Percentiles rank a stretch among this genome's conserved stretches.
phyloP scores from a whole-genome alignment of 2,113 vertebrate species.

The Myiagra hebetior region DNA sequence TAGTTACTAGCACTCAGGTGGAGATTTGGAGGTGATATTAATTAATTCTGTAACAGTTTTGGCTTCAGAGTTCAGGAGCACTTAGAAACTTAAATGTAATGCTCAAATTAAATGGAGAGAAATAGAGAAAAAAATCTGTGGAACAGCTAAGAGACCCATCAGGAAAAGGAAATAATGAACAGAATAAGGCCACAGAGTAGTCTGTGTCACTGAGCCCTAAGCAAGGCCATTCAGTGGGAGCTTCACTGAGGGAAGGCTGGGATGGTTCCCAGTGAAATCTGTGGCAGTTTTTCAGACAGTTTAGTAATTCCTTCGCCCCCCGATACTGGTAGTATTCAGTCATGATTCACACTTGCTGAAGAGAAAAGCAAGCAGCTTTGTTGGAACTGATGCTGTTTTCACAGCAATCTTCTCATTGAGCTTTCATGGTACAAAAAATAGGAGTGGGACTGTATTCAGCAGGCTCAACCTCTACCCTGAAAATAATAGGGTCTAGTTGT shows the following conservation, averaged over 20 bases:
- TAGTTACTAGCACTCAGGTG: not conserved
- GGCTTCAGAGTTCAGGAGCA: not conserved
- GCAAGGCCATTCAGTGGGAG: not conserved
- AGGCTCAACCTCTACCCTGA: not conserved
- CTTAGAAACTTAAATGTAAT: not conserved
- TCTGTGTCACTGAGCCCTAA: not conserved
- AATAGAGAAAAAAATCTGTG: not conserved
- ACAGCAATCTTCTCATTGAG: not conserved
- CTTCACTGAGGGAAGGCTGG: not conserved
- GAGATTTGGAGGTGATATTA: not conserved
- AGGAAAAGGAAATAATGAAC: not conserved
- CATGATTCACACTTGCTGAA: not conserved
- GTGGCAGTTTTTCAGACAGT: not conserved
- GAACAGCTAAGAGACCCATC: not conserved
- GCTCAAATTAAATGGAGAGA: not conserved
- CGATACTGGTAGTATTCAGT: not conserved
- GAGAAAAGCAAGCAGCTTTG: not conserved
- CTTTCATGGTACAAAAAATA: not conserved
- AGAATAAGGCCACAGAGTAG: not conserved
- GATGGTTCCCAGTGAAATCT: not conserved
- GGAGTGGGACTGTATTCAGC: not conserved
- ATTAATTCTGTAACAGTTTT: not conserved
- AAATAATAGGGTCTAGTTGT: not conserved
- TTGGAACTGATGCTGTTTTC: not conserved
- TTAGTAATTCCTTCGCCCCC: not conserved